Base-by-base conservation (phyloP, 1,140 invertebrate species). In the Tribolium madens region DNA sequence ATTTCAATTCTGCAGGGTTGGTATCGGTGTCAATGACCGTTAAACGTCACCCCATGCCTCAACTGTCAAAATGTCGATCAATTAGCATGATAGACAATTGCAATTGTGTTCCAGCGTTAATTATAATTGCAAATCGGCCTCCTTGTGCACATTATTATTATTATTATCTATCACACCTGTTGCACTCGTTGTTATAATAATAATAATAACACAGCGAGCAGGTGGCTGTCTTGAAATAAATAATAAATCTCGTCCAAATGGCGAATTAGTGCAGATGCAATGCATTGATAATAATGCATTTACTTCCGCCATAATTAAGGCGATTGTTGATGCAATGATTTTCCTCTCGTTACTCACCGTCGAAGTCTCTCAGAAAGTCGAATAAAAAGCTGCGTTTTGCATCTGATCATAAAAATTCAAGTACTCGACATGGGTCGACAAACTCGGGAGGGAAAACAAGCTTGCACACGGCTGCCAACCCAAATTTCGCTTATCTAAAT, bases 151-250 rank as follows among this genome's bases (percentile, higher is more conserved):
- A n/a, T n/a, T n/a, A n/a, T n/a, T n/a, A n/a, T n/a, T n/a, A n/a
- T n/a, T 64, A 33, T 64, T 64, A 64, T 64, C 57, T 64, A 64
- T 64, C 57, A 64, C 57, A 64, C 57, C 57, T 64, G 57, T 64
- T 64, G 57, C 57, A 64, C 57, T 64, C 57, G 57, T 36, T 33
- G 57, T 64, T 26, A 64, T 64, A 64, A 64, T 64, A 64, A 64
- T 26, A 64, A n/a, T n/a, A n/a, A n/a, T n/a, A n/a, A n/a, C n/a
- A n/a, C n/a, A n/a, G n/a, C n/a, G 57, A 64, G 57, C 57, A 64
- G 57, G 57, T 64, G 57, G 57, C 36, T 64, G n/a, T 9, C 18
- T 33, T 64, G 21, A 64, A 64, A 64, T 64, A 64, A 64, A 64
- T 64, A 64, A 64, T 64, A 64, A 64, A 64, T 64, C 57, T 64